Evolutionary conservation across 92 coral and sea anemone genomes (phyloP), one percentile per base, ranked within the genome.

Genomic region (Galaxea fascicularis): DNA sequence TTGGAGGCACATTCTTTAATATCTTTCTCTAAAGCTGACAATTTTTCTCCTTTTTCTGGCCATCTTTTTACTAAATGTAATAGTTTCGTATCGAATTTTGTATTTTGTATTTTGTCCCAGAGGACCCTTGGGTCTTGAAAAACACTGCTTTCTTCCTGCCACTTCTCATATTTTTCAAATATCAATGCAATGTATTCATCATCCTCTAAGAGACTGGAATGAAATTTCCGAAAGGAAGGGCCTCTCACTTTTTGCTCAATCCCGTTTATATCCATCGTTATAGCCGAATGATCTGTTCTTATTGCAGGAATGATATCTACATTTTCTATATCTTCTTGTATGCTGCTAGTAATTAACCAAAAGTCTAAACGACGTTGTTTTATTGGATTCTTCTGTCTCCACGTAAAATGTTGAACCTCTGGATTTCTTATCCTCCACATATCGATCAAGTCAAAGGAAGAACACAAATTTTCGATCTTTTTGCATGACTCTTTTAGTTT

Each of bases 391-490:
- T 68, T 82, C 63, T 46, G n/a, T n/a, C n/a, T n/a, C 87, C 87
- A 83, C 5, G 74, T 71, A 29, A 73, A 83, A 58, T 49, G 72
- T 21, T 75, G 62, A 11, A 24, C 15, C 25, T 52, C 44, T 29
- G 83, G 89, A 44, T 85, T 85, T 65, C 83, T 75, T 18, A 85
- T 46, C 26, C 89, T 65, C 89, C 89, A 85, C 22, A 85, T 77
- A 46, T 85, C 78, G 0, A 78, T 41, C 20, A 78, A 0, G 46
- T 54, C 84, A 85, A 49, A 30, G 64, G 74, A 73, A 46, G 63
- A 58, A 52, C 64, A 25, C 18, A 84, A 41, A 74, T 84, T 65
- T 73, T 83, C 71, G 41, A 70, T 72, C 22, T 66, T 56, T 54
- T 82, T 0, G 20, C 20, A 2, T 41, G 68, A 22, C 26, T 27